These are phyloP conservation scores for Aphidoletes aphidimyza DNA, from an alignment of 2,888 invertebrate species.

Conservation along the genomic window DNA sequence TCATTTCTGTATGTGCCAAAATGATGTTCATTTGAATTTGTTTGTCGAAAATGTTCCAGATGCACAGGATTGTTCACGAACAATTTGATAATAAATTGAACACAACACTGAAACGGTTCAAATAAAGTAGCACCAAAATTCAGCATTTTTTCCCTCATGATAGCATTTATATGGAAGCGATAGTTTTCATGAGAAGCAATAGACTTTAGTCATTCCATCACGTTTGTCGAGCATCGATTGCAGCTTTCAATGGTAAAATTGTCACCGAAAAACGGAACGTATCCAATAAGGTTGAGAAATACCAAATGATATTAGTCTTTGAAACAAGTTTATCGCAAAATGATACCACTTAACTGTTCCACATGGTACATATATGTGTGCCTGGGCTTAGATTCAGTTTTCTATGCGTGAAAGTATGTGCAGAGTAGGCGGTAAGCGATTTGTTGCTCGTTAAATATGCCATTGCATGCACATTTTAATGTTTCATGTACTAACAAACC, in stretches of 20 bases:
- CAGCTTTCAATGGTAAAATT: neutral
- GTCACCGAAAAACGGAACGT: neutral
- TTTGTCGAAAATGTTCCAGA: no score
- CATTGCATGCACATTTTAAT: neutral
- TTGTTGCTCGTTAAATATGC: neutral
- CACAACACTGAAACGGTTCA: no score
- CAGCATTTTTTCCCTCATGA: no score
- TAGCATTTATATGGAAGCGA: no score
- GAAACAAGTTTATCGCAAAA: conserved; percentile 44
- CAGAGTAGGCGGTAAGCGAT: neutral
- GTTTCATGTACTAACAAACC: neutral
- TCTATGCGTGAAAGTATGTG: neutral
- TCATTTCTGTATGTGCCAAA: no score
- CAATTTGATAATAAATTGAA: no score
- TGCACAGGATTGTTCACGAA: no score
- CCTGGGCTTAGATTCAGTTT: neutral
- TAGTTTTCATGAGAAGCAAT: neutral
- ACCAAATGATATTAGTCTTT: conserved; percentile 23
- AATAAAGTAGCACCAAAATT: no score
- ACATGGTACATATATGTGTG: neutral
- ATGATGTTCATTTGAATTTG: no score
- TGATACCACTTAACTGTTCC: conserved; percentile 36
- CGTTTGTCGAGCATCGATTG: neutral
- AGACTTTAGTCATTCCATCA: neutral
- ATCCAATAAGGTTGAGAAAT: neutral